Evolutionary conservation across 64 coral and sea anemone species (phyloP).

Genomic region (Stylophora pistillata): DNA sequence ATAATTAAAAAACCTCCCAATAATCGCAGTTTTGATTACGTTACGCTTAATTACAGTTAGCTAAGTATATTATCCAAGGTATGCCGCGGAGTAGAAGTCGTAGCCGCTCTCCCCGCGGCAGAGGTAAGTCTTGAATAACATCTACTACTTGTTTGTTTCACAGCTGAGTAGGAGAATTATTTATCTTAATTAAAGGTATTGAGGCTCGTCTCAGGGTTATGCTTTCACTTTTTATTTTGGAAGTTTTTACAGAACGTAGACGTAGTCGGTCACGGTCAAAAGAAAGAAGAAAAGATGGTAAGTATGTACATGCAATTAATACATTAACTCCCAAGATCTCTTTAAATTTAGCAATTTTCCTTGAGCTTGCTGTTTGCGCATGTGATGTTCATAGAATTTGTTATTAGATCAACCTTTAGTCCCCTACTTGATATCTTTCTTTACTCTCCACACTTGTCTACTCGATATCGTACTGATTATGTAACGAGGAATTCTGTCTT

Average conservation of each 20-base stretch:
- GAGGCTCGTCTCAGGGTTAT: not conserved
- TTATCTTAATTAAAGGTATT: not conserved
- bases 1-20: not conserved
- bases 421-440: no score
- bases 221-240: not conserved
- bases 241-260: constrained; percentile 68
- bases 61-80: not conserved
- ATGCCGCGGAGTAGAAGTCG: constrained; percentile 69
- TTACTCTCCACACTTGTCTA: no score
- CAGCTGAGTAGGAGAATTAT: no score
- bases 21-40: not conserved
- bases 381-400: no score
- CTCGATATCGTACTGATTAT: no score
- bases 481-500: no score
- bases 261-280: constrained; percentile 72
- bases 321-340: no score
- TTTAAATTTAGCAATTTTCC: no score
- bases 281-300: constrained; percentile 67
- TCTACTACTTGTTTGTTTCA: no score
- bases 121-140: constrained; percentile 52
- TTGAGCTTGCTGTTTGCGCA: no score
- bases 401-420: no score
- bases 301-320: not conserved
- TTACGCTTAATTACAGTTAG: not conserved
- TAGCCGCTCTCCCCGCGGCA: constrained; percentile 84